phyloP scores from a whole-genome alignment of 2,797 vertebrate genomes.

The Bovichtus diacanthus region DNA sequence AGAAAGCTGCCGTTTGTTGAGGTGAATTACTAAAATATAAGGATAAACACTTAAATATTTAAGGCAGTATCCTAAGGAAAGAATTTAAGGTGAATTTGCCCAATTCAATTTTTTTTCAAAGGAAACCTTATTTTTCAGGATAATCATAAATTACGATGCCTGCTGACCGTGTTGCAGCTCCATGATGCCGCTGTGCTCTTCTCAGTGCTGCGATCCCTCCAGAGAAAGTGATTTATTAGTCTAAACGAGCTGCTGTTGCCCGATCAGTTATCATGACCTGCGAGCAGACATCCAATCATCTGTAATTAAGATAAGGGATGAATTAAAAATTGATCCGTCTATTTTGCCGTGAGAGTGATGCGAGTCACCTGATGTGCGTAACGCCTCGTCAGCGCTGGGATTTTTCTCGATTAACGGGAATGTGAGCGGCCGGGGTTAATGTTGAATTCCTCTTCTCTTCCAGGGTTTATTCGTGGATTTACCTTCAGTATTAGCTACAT shows the following conservation, averaged over 20 bases:
- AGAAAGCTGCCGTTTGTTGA: no score
- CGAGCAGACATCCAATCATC: slow-evolving; percentile 68
- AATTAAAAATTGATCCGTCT: slow-evolving; percentile 59
- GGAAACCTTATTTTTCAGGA: no score
- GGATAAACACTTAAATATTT: no score
- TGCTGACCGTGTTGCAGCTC: no score
- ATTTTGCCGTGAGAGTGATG: slow-evolving; percentile 54
- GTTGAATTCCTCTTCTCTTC: no score
- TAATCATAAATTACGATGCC: no score
- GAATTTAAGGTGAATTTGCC: no score
- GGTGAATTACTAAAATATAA: no score
- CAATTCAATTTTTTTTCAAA: no score
- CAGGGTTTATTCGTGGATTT: no score
- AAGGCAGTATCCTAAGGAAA: no score
- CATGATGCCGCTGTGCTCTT: no score
- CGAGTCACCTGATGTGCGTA: slow-evolving; percentile 53
- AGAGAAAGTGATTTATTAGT: slow-evolving; percentile 62
- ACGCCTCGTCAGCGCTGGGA: slow-evolving; percentile 47
- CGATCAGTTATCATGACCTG: slow-evolving; percentile 70
- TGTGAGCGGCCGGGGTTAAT: slow-evolving; percentile 18
- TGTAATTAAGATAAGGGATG: slow-evolving; percentile 72
- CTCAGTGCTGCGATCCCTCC: background rate
- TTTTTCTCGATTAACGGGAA: slow-evolving; percentile 39
- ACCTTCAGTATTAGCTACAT: slow-evolving; percentile 59
- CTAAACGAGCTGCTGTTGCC: slow-evolving; percentile 49